Base-by-base conservation (phyloP, 2,888 invertebrate genomes). In the Xylota sylvarum region DNA sequence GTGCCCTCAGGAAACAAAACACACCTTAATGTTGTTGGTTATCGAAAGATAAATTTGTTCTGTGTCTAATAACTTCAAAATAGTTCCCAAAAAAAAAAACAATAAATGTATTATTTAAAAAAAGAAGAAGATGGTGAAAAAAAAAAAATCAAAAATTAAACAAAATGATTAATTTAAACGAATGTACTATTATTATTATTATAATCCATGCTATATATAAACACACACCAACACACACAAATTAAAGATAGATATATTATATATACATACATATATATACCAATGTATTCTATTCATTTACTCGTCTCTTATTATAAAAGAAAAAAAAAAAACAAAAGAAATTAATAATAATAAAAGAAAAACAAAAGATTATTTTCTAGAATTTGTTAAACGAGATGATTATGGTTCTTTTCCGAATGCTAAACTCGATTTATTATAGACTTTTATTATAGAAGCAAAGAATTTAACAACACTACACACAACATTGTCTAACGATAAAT, bases 171-270 rank as follows among this genome's bases (percentile, higher is more conserved):
- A 55, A 86, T 81, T 81, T 81, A 77, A 86, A 72, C 82, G 67
- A 86, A 62, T 72, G 72, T 82, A 72, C 76, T 77, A 85, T 81
- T 76, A 86, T 72, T 76, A 86, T 72, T 55, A 81, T 81, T 86
- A 77, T 86, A 77, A 76, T 52, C 69, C 80, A 81, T 80, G 64
- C 64, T 84, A 74, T 64, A 73, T 74, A 84, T 76, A 72, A 55
- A 79, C 32, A 81, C 35, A 80, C 19, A 69, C 50, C 50, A 77
- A 79, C 37, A 69, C 60, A 83, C 77, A 85, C 70, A 80, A 76
- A 85, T 80, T 76, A 85, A 76, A 80, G 64, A 85, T 70, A 80
- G 69, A 80, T 58, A 74, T 80, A 48, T 74, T 80, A 58, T 80
- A 80, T 79, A 78, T 74, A 78, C 67, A n/a, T n/a, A n/a, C n/a